Percentiles rank a stretch among this genome's conserved stretches.
Evolutionary conservation across 1,140 invertebrate genomes (phyloP).

Genomic region (Sinonovacula constricta): DNA sequence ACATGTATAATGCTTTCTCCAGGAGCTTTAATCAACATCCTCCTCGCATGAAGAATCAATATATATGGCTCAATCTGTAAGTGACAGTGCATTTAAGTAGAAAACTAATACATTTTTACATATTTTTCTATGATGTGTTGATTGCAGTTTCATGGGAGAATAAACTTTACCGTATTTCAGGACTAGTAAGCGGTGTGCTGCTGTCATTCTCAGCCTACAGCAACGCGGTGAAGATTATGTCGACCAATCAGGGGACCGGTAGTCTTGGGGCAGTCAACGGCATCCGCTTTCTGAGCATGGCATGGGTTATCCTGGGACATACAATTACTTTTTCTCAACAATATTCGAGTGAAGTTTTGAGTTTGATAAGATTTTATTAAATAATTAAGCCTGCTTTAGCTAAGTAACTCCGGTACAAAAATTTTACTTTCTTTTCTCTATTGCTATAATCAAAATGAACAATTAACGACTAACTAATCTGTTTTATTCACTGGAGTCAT

Average conservation of each 20-base stretch:
- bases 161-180: conserved; percentile 32
- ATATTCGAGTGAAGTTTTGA: too few relatives aligned
- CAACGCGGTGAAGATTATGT: conserved; percentile 61
- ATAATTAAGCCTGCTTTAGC: too few relatives aligned
- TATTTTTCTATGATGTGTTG: neutral
- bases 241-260: conserved; percentile 51
- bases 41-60: too few relatives aligned
- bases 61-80: neutral
- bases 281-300: conserved; percentile 87
- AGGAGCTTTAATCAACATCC: too few relatives aligned
- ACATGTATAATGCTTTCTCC: too few relatives aligned
- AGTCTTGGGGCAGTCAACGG: conserved; percentile 62
- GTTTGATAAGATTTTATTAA: too few relatives aligned
- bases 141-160: neutral
- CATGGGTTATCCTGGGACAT: conserved; percentile 95
- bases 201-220: conserved; percentile 65
- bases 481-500: too few relatives aligned
- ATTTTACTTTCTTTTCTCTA: too few relatives aligned
- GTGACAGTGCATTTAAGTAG: neutral
- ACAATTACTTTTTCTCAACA: too few relatives aligned
- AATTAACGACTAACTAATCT: too few relatives aligned
- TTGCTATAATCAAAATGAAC: too few relatives aligned
- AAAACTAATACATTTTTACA: neutral
- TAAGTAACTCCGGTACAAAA: too few relatives aligned
- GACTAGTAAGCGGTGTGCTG: conserved; percentile 48